These are phyloP conservation scores for Chelidonichthys spinosus DNA, from an alignment of 2,797 vertebrate species.

Conservation along the genomic window DNA sequence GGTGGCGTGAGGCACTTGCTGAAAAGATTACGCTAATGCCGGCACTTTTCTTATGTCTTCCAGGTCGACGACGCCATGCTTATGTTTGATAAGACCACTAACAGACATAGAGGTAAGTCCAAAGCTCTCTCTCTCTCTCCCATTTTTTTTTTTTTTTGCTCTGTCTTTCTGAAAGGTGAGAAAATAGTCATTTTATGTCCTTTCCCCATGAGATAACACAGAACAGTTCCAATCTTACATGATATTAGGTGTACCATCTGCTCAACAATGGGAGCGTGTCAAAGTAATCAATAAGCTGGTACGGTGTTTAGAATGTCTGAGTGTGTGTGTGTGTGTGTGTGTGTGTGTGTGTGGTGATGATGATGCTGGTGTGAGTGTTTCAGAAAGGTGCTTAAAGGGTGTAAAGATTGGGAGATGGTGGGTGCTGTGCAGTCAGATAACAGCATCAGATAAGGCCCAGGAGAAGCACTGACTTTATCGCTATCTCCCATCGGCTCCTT, in stretches of 20 bases:
- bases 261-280: slow-evolving; percentile 80
- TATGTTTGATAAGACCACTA: slow-evolving; percentile 99
- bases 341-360: slow-evolving; percentile 48
- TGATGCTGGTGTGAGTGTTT: slow-evolving; percentile 73
- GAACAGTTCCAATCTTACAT: slow-evolving; percentile 80
- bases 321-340: slow-evolving; percentile 33
- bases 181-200: slow-evolving; percentile 79
- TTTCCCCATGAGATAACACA: slow-evolving; percentile 80
- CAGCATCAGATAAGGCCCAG: slow-evolving; percentile 80
- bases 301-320: slow-evolving; percentile 76
- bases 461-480: slow-evolving; percentile 82
- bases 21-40: slow-evolving; percentile 64
- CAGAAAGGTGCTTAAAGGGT: slow-evolving; percentile 82
- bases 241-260: slow-evolving; percentile 80
- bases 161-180: slow-evolving; percentile 69
- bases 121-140: slow-evolving; percentile 26
- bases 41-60: slow-evolving; percentile 80
- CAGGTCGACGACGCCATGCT: slow-evolving; percentile 99
- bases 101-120: slow-evolving; percentile 98
- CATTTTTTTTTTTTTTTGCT: slow-evolving; percentile 19
- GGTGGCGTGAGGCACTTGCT: slow-evolving; percentile 31
- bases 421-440: slow-evolving; percentile 83
- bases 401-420: slow-evolving; percentile 78
- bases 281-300: slow-evolving; percentile 82
- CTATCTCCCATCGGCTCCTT: slow-evolving; percentile 80